These are phyloP conservation scores for Chloroceryle inda DNA, from an alignment of 2,797 vertebrate species.

Conservation along the genomic window DNA sequence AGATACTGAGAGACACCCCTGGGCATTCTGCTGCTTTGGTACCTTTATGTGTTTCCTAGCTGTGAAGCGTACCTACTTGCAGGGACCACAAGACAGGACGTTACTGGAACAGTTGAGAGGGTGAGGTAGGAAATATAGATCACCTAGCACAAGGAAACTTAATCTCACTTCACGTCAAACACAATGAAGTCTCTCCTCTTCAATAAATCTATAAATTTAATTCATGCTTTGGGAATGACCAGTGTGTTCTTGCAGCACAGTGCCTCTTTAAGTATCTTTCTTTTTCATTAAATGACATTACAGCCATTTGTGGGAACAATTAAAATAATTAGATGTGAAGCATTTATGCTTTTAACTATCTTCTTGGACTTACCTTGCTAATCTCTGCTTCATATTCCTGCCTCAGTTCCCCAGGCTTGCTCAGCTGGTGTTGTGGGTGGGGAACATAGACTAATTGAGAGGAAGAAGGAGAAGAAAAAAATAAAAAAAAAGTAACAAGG, in stretches of 20 bases:
- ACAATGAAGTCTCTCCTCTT: background rate
- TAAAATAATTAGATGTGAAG: background rate
- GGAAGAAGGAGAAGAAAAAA: background rate
- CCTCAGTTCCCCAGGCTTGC: conserved; percentile 84
- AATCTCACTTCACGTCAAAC: background rate
- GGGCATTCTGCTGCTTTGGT: background rate
- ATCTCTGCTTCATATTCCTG: conserved; percentile 85
- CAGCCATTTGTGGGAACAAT: background rate
- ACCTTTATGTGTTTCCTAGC: background rate
- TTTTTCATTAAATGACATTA: background rate
- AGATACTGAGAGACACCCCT: background rate
- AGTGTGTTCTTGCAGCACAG: background rate
- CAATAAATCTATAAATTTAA: background rate
- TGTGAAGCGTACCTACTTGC: background rate
- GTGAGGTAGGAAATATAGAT: background rate
- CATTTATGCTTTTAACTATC: background rate
- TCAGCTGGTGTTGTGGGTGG: conserved; percentile 74
- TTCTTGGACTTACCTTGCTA: conserved; percentile 79
- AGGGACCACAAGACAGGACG: background rate
- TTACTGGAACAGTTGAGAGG: background rate
- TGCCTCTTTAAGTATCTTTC: background rate
- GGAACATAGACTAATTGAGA: conserved; percentile 60
- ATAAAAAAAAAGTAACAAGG: background rate
- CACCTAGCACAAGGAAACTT: background rate
- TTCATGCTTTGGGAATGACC: background rate